Percentiles rank a stretch among this genome's conserved stretches.
phyloP scores from a whole-genome alignment of 2,797 vertebrate genomes.

The Semotilus atromaculatus region DNA sequence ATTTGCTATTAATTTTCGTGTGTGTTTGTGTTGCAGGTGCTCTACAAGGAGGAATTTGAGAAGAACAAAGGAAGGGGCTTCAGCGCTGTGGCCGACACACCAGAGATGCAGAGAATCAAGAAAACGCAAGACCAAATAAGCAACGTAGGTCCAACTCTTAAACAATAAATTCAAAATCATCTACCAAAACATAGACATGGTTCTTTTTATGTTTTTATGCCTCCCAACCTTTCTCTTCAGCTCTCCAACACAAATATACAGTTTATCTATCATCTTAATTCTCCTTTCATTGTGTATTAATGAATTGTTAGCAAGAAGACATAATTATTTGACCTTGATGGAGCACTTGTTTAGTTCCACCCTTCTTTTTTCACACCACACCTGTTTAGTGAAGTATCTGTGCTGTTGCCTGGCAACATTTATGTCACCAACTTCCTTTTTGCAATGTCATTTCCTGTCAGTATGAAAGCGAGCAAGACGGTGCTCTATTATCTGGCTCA shows the following conservation, averaged over 20 bases:
- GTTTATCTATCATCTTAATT: neutral
- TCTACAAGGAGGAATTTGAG: slow-evolving; percentile 97
- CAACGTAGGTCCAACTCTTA: slow-evolving; percentile 82
- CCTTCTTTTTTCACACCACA: slow-evolving; percentile 51
- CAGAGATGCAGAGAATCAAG: slow-evolving; percentile 93
- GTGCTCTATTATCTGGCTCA: slow-evolving; percentile 39
- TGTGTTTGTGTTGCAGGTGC: slow-evolving; percentile 78
- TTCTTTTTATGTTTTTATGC: neutral
- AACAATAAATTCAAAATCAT: neutral
- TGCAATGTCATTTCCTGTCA: slow-evolving; percentile 77
- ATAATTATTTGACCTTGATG: slow-evolving; percentile 4
- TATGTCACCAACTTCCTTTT: slow-evolving; percentile 65
- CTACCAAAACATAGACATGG: neutral
- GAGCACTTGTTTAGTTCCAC: slow-evolving; percentile 4
- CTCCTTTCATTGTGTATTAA: neutral
- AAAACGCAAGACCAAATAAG: slow-evolving; percentile 97
- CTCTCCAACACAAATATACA: neutral
- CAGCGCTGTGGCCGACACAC: slow-evolving; percentile 92
- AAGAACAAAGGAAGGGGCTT: slow-evolving; percentile 96
- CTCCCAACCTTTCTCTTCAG: neutral
- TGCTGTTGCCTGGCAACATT: slow-evolving; percentile 66
- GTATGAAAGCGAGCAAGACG: slow-evolving; percentile 68
- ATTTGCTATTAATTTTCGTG: neutral
- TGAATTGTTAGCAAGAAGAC: neutral
- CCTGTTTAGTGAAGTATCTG: slow-evolving; percentile 65